A percentile compares a stretch with the other conserved stretches of the same genome.
phyloP scores from a whole-genome alignment of 2,888 invertebrate genomes.

The Euplexia lucipara region DNA sequence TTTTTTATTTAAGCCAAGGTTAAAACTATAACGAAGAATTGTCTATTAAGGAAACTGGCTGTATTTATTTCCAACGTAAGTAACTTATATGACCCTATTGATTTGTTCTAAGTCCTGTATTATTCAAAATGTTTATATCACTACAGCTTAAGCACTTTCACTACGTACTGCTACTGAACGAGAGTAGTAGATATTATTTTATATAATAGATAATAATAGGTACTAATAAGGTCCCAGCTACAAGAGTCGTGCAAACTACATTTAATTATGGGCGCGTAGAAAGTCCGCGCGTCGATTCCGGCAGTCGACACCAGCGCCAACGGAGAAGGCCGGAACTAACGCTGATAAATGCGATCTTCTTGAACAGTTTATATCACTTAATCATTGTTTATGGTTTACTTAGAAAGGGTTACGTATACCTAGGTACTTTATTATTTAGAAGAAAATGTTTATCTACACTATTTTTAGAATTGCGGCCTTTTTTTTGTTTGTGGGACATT shows the following conservation, averaged over 20 bases:
- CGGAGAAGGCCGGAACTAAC: slow-evolving; percentile 52
- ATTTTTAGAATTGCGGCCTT: no score
- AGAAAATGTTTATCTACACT: no score
- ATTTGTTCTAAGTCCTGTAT: not conserved
- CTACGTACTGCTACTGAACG: not conserved
- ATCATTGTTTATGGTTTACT: slow-evolving; percentile 19
- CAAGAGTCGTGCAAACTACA: slow-evolving; percentile 26
- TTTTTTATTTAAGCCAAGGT: no score
- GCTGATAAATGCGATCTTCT: slow-evolving; percentile 36
- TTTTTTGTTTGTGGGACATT: no score
- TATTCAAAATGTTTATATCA: not conserved
- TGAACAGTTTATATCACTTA: not conserved
- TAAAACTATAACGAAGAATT: no score
- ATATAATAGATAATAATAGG: slow-evolving; percentile 26
- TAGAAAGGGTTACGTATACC: not conserved
- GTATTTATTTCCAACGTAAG: no score
- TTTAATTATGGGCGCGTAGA: slow-evolving; percentile 54
- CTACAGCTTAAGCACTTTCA: slow-evolving; percentile 4
- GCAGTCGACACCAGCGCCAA: slow-evolving; percentile 24
- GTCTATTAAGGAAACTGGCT: no score
- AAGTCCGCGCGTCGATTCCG: slow-evolving; percentile 56
- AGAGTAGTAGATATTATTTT: slow-evolving; percentile 8
- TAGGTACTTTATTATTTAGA: not conserved
- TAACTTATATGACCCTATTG: no score
- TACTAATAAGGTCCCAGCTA: slow-evolving; percentile 22